Percentiles rank a stretch among this genome's conserved stretches.
Conservation (phyloP, 2,888 invertebrate species). For the Cataglyphis altisquamis region DNA sequence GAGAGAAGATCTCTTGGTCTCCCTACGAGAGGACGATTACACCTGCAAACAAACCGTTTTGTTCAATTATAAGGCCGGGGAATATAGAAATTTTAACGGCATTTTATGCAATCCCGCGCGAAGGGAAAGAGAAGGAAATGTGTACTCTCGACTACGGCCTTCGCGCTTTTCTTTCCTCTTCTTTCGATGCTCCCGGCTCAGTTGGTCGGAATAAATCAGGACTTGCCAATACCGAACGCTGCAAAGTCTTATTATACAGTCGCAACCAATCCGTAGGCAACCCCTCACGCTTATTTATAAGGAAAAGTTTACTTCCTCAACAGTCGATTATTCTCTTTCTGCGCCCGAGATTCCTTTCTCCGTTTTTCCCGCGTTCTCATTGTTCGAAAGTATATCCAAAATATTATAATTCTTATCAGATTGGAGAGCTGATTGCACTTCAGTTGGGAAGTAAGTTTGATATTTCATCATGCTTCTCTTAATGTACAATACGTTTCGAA, state of each 20-base stretch:
- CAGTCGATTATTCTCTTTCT: slow-evolving; percentile 17
- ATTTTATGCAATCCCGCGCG: slow-evolving; percentile 53
- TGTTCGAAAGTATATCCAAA: slow-evolving; percentile 16
- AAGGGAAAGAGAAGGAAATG: slow-evolving; percentile 45
- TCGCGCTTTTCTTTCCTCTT: slow-evolving; percentile 24
- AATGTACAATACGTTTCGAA: neutral
- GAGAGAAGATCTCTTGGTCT: neutral
- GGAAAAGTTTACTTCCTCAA: slow-evolving; percentile 53
- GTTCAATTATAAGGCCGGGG: slow-evolving; percentile 70
- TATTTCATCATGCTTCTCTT: neutral
- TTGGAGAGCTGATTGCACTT: slow-evolving; percentile 10
- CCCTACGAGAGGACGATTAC: slow-evolving; percentile 42
- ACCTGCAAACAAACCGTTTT: slow-evolving; percentile 58
- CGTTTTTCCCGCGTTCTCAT: slow-evolving; percentile 6
- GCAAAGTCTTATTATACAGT: slow-evolving; percentile 82
- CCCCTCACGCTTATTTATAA: slow-evolving; percentile 75
- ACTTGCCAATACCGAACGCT: slow-evolving; percentile 82
- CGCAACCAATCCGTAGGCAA: slow-evolving; percentile 63
- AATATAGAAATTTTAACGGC: slow-evolving; percentile 47
- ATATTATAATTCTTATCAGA: slow-evolving; percentile 25
- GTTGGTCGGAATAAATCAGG: slow-evolving; percentile 81
- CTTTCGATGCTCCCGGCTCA: slow-evolving; percentile 66
- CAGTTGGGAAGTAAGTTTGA: neutral
- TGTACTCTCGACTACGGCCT: slow-evolving; percentile 35
- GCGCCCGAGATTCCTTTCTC: slow-evolving; percentile 7